A percentile compares a stretch with the other conserved stretches of the same genome.
Evolutionary conservation across 2,888 invertebrate species (phyloP).

Genomic region (Arctia plantaginis): DNA sequence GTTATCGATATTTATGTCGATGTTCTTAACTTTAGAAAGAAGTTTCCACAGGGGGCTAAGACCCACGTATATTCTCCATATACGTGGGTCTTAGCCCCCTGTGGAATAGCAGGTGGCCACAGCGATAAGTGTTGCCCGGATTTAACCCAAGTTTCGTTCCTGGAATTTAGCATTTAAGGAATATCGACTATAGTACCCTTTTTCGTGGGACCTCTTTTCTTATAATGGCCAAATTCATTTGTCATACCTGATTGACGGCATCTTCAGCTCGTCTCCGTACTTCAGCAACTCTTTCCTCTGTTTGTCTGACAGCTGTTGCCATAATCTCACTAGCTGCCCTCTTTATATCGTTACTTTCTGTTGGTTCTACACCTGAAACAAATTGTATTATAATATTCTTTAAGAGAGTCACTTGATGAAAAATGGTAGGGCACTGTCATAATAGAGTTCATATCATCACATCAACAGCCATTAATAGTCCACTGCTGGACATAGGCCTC

Average conservation of each 20-base stretch:
- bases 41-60: too few relatives aligned
- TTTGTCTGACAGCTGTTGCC: slow-evolving; percentile 89
- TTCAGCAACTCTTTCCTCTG: slow-evolving; percentile 95
- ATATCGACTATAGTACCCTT: not conserved
- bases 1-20: too few relatives aligned
- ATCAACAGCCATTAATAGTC: too few relatives aligned
- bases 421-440: too few relatives aligned
- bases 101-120: too few relatives aligned
- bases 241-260: slow-evolving; percentile 88
- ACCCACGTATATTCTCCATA: too few relatives aligned
- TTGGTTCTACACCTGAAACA: slow-evolving; percentile 70
- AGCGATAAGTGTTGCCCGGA: not conserved
- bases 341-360: slow-evolving; percentile 85
- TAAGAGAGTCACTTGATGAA: not conserved
- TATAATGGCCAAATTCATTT: not conserved
- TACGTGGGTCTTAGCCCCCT: too few relatives aligned
- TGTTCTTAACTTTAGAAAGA: too few relatives aligned
- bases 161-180: not conserved
- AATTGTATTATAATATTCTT: not conserved
- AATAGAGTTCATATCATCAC: too few relatives aligned
- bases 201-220: not conserved
- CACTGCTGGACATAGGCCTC: too few relatives aligned
- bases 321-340: slow-evolving; percentile 87
- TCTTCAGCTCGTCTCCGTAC: slow-evolving; percentile 95
- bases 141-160: not conserved